Percentiles rank a stretch among this genome's conserved stretches.
Evolutionary conservation across 2,888 invertebrate genomes (phyloP).

Genomic region (Diplolepis rosae): DNA sequence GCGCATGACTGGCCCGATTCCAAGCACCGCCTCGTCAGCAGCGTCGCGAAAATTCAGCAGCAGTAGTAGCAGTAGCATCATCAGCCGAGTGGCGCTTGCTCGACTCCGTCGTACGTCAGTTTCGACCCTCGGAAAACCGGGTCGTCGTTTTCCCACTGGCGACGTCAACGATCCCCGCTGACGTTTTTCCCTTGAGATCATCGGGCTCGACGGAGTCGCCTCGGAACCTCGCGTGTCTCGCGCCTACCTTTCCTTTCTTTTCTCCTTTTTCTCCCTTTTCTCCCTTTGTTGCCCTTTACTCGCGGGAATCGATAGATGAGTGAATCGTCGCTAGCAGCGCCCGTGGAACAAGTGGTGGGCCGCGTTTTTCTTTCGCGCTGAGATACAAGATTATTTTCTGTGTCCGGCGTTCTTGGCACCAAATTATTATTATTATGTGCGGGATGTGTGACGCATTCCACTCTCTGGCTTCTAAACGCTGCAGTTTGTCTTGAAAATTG

Average conservation of each 20-base stretch:
- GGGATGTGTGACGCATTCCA: slow-evolving; percentile 41
- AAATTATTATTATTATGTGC: slow-evolving; percentile 40
- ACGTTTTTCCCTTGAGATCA: not conserved
- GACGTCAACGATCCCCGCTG: not conserved
- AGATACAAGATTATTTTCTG: slow-evolving; percentile 36
- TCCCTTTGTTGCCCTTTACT: slow-evolving; percentile 26
- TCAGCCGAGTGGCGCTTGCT: slow-evolving; percentile 39
- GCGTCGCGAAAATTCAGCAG: slow-evolving; percentile 43
- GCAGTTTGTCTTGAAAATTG: slow-evolving; percentile 50
- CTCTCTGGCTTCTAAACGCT: slow-evolving; percentile 37
- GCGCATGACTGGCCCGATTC: slow-evolving; percentile 70
- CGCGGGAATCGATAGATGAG: slow-evolving; percentile 66
- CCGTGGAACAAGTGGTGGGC: slow-evolving; percentile 68
- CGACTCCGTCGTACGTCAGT: slow-evolving; percentile 6
- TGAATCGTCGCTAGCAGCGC: slow-evolving; percentile 67
- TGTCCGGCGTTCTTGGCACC: slow-evolving; percentile 40
- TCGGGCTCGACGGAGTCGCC: slow-evolving; percentile 11
- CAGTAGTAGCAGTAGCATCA: slow-evolving; percentile 63
- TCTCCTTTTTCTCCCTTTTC: not conserved
- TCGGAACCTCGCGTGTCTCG: slow-evolving; percentile 10
- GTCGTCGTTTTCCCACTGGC: not conserved
- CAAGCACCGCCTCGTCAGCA: slow-evolving; percentile 67
- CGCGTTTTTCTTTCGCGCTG: slow-evolving; percentile 54
- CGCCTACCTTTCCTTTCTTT: not conserved
- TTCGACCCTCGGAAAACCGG: slow-evolving; percentile 15